Percentiles rank a stretch among this genome's conserved stretches.
Conservation (phyloP, 2,113 vertebrate species). For the Mobula birostris region DNA sequence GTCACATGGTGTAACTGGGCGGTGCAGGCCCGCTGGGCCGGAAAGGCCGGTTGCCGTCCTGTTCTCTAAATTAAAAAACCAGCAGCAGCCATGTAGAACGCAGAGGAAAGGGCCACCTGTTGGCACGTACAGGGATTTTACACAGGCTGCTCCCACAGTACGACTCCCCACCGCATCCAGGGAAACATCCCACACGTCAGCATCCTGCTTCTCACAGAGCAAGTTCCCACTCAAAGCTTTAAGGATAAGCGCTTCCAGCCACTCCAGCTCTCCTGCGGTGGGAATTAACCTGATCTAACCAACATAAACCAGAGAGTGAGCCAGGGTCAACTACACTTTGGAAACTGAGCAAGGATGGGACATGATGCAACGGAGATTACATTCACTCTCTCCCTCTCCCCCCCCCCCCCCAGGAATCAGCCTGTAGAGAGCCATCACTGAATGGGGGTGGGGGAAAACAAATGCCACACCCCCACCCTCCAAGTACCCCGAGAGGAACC, state of each 20-base stretch:
- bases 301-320: not conserved
- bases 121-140: not conserved
- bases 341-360: not conserved
- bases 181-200: not conserved
- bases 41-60: too few relatives aligned
- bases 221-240: not conserved
- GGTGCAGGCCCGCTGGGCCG: too few relatives aligned
- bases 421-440: too few relatives aligned
- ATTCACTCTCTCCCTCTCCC: too few relatives aligned
- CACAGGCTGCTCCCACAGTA: not conserved
- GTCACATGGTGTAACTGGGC: too few relatives aligned
- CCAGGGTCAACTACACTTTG: not conserved
- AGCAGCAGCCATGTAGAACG: not conserved
- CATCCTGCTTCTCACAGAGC: not conserved
- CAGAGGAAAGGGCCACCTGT: not conserved
- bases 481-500: too few relatives aligned
- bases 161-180: not conserved
- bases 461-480: too few relatives aligned
- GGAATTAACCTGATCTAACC: not conserved
- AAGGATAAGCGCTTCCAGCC: not conserved
- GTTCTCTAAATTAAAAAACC: not conserved
- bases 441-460: too few relatives aligned
- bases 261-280: not conserved
- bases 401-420: too few relatives aligned
- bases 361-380: too few relatives aligned